These are phyloP conservation scores for Camponotus fellah DNA, from an alignment of 2,888 invertebrate species.

Conservation along the genomic window DNA sequence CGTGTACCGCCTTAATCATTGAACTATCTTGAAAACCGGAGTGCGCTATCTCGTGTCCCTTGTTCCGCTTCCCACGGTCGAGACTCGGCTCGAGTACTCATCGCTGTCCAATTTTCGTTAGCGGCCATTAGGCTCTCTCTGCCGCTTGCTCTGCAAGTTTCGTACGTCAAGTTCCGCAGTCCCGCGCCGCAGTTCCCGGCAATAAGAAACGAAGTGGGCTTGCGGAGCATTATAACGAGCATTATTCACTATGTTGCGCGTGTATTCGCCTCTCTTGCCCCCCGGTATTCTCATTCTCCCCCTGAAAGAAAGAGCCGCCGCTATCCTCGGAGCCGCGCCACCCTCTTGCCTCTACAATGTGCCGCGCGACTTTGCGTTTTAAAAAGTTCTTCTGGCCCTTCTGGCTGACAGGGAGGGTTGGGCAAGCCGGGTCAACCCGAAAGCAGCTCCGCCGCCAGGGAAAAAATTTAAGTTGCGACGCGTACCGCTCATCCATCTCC, in stretches of 20 bases:
- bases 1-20: conserved; percentile 64
- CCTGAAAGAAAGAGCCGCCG: conserved; percentile 9
- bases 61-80: conserved; percentile 48
- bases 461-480: conserved; percentile 79
- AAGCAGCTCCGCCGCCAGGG: conserved; percentile 40
- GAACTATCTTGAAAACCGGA: conserved; percentile 63
- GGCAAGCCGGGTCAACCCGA: conserved; percentile 25
- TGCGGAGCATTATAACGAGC: conserved; percentile 79
- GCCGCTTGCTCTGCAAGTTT: conserved; percentile 66
- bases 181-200: conserved; percentile 58
- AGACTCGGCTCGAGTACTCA: conserved; percentile 58
- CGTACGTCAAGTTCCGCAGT: conserved; percentile 69
- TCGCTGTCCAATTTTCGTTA: conserved; percentile 74
- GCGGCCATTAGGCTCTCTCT: conserved; percentile 69
- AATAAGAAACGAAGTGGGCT: conserved; percentile 72
- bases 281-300: conserved; percentile 24
- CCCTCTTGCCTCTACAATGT: conserved; percentile 37
- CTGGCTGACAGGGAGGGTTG: conserved; percentile 10
- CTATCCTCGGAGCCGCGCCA: conserved; percentile 12
- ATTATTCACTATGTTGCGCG: conserved; percentile 78
- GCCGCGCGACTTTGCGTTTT: conserved; percentile 59
- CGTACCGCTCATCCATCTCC: conserved; percentile 80
- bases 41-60: conserved; percentile 1
- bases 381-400: conserved; percentile 60
- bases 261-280: conserved; percentile 68